These are phyloP conservation scores for Prietella phreatophila DNA, from an alignment of 2,113 vertebrate species.

Conservation along the genomic window DNA sequence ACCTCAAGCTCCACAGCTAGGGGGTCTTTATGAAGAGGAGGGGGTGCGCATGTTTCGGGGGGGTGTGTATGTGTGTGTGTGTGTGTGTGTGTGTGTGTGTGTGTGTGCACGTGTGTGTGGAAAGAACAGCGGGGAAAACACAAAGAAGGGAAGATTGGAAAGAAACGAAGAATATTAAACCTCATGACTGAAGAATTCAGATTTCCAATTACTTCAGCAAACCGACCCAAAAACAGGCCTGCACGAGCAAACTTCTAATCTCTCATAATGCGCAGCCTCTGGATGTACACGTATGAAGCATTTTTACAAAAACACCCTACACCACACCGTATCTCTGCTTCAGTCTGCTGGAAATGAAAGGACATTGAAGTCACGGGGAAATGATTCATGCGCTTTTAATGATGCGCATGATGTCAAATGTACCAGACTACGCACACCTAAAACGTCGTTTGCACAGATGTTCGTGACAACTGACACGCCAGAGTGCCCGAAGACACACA, in stretches of 20 bases:
- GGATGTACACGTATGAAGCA: background rate
- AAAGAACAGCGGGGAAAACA: background rate
- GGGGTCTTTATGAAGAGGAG: constrained; percentile 53
- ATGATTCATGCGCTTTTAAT: background rate
- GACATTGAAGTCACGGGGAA: background rate
- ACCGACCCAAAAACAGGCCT: constrained; percentile 45
- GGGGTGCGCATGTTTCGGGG: constrained; percentile 1
- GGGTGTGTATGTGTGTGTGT: constrained; percentile 12
- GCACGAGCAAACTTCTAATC: constrained; percentile 25
- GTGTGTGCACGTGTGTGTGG: background rate
- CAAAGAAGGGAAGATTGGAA: constrained; percentile 2
- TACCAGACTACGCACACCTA: constrained; percentile 21
- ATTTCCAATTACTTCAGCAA: constrained; percentile 62
- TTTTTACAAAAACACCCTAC: background rate
- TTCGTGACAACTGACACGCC: constrained; percentile 71
- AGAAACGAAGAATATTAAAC: constrained; percentile 36
- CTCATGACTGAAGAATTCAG: constrained; percentile 67
- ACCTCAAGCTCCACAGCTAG: constrained; percentile 55
- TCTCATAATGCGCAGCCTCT: background rate
- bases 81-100: constrained; percentile 1
- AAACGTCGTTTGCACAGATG: constrained; percentile 64
- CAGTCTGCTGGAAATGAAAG: background rate
- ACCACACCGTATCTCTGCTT: background rate
- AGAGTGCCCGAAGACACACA: constrained; percentile 53
- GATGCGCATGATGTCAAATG: constrained; percentile 15